A percentile compares a stretch with the other conserved stretches of the same genome.
phyloP scores from a whole-genome alignment of 2,888 invertebrate species.

The Thymelicus acteon region DNA sequence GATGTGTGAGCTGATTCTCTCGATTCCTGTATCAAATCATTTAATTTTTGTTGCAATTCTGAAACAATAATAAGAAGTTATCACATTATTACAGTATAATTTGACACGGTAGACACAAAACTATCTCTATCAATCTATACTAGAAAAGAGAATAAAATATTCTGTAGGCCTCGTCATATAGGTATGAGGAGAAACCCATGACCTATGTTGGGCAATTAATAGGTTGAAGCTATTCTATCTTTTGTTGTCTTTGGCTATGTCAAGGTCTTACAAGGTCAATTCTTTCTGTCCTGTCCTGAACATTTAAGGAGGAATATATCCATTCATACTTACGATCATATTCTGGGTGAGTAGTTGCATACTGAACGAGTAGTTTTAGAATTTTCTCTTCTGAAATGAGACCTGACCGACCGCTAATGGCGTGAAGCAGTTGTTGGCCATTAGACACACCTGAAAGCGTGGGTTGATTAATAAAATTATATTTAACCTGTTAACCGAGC shows the following conservation, averaged over 20 bases:
- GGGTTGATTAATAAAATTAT: too few relatives aligned
- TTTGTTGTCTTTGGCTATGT: too few relatives aligned
- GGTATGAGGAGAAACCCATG: too few relatives aligned
- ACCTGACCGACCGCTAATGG: constrained; percentile 65
- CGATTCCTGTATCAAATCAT: constrained; percentile 59
- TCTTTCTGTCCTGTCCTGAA: too few relatives aligned
- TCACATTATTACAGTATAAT: not conserved
- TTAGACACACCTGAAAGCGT: constrained; percentile 63
- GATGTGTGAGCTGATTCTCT: constrained; percentile 60
- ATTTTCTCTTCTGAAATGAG: constrained; percentile 73
- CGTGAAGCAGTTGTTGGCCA: constrained; percentile 69
- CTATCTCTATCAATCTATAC: too few relatives aligned
- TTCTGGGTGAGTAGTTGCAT: constrained; percentile 67
- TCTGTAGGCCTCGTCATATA: too few relatives aligned
- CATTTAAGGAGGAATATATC: not conserved
- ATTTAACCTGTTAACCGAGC: too few relatives aligned
- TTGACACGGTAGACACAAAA: too few relatives aligned
- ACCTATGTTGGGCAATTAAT: too few relatives aligned
- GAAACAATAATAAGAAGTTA: constrained; percentile 41
- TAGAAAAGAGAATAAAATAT: too few relatives aligned
- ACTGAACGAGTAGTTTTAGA: constrained; percentile 64
- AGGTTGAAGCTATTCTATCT: too few relatives aligned
- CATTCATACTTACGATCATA: constrained; percentile 56
- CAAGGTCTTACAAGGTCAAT: too few relatives aligned
- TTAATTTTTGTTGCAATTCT: constrained; percentile 69